Percentiles rank a stretch among this genome's conserved stretches.
Evolutionary conservation across 2,888 invertebrate species (phyloP).

Genomic region (Congeria kusceri): DNA sequence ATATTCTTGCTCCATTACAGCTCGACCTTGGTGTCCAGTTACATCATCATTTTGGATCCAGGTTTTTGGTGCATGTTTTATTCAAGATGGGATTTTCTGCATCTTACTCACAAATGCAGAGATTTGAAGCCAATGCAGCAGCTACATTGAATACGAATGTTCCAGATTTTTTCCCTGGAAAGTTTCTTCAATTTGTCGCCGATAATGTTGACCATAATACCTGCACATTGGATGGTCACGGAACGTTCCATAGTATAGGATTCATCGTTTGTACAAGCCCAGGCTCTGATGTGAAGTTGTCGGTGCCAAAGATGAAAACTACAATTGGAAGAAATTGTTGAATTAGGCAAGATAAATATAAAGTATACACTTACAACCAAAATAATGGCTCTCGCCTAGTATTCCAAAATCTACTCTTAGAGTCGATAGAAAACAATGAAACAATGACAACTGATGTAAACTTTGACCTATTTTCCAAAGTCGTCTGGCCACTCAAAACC

Average conservation of each 20-base stretch:
- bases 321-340: slow-evolving; percentile 14
- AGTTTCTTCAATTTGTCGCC: slow-evolving; percentile 36
- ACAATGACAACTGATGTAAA: neutral
- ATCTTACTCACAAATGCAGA: slow-evolving; percentile 23
- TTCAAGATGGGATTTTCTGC: slow-evolving; percentile 29
- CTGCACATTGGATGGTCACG: slow-evolving; percentile 41
- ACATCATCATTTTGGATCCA: slow-evolving; percentile 69
- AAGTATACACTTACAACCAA: neutral
- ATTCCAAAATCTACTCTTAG: neutral
- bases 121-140: slow-evolving; percentile 30
- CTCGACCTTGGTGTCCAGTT: slow-evolving; percentile 45
- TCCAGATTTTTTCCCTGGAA: slow-evolving; percentile 29
- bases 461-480: slow-evolving; percentile 40
- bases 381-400: neutral
- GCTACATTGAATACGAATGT: slow-evolving; percentile 19
- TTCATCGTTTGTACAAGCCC: slow-evolving; percentile 37
- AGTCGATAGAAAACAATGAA: slow-evolving; percentile 6
- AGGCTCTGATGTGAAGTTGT: neutral
- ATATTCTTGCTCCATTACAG: slow-evolving; percentile 49
- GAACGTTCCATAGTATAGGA: slow-evolving; percentile 63
- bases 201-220: slow-evolving; percentile 35
- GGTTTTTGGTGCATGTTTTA: slow-evolving; percentile 67
- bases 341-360: slow-evolving; percentile 27
- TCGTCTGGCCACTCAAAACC: slow-evolving; percentile 22
- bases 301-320: neutral